Evolutionary conservation across 2,797 vertebrate species (phyloP).

Genomic region (Lacerta agilis): DNA sequence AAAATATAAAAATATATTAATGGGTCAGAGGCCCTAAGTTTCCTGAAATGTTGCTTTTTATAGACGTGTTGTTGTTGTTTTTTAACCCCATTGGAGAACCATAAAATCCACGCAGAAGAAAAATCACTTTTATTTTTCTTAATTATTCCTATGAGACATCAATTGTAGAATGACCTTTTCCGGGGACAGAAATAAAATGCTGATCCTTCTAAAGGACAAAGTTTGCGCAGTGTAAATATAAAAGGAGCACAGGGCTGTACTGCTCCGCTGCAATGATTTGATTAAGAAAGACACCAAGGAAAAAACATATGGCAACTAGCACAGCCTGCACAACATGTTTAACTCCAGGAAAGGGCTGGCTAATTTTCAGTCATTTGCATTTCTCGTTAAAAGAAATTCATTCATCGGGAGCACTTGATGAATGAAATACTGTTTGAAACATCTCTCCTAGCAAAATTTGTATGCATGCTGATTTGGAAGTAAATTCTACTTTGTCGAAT

Average conservation of each 20-base stretch:
- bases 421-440: background rate
- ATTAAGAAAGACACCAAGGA: background rate
- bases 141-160: slow-evolving; percentile 42
- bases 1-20: slow-evolving; percentile 3
- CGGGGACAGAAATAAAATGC: slow-evolving; percentile 44
- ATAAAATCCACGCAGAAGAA: slow-evolving; percentile 34
- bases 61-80: background rate
- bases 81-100: slow-evolving; percentile 16
- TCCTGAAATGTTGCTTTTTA: slow-evolving; percentile 22
- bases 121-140: slow-evolving; percentile 48
- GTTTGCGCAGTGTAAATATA: background rate
- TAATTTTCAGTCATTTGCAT: background rate
- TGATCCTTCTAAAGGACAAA: slow-evolving; percentile 33
- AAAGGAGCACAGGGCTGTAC: background rate
- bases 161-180: slow-evolving; percentile 39
- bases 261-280: slow-evolving; percentile 10
- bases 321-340: background rate
- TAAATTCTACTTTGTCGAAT: background rate
- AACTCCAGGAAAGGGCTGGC: background rate
- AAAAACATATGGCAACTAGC: background rate
- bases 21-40: background rate
- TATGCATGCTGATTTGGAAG: background rate
- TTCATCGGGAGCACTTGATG: background rate
- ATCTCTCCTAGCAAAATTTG: background rate
- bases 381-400: background rate